Percentiles rank a stretch among this genome's conserved stretches.
Evolutionary conservation across 2,113 vertebrate species (phyloP).

Genomic region (Nothocercus julius): DNA sequence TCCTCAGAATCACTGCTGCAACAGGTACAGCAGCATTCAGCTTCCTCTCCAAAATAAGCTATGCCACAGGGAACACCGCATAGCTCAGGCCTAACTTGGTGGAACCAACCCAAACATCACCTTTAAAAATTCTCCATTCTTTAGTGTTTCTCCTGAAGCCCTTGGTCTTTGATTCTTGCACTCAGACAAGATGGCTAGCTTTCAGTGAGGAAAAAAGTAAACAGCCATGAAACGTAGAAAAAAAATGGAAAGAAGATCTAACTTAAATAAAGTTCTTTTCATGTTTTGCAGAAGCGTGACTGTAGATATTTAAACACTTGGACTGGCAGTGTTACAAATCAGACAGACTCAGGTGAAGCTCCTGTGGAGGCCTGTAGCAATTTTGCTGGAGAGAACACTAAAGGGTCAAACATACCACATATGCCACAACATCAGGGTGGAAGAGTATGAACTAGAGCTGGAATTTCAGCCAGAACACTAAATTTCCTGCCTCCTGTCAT

Average conservation of each 20-base stretch:
- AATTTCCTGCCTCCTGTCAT: constrained; percentile 44
- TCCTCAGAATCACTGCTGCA: neutral
- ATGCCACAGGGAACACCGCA: neutral
- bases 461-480: constrained; percentile 51
- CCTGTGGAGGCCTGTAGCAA: neutral
- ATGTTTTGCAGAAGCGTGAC: neutral
- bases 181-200: neutral
- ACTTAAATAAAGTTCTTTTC: neutral
- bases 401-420: neutral
- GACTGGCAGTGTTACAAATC: neutral
- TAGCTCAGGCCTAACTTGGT: neutral
- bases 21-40: neutral
- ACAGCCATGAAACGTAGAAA: neutral
- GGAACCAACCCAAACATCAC: neutral
- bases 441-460: neutral
- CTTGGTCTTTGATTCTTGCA: neutral
- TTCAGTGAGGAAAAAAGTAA: neutral
- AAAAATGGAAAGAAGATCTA: neutral
- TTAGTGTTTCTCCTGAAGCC: neutral
- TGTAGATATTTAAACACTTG: neutral
- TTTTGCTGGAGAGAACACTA: neutral
- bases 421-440: neutral
- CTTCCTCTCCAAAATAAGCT: neutral
- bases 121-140: neutral
- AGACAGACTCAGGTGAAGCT: neutral